Conservation (phyloP, 2,888 invertebrate species). For the Chorisops tibialis region DNA sequence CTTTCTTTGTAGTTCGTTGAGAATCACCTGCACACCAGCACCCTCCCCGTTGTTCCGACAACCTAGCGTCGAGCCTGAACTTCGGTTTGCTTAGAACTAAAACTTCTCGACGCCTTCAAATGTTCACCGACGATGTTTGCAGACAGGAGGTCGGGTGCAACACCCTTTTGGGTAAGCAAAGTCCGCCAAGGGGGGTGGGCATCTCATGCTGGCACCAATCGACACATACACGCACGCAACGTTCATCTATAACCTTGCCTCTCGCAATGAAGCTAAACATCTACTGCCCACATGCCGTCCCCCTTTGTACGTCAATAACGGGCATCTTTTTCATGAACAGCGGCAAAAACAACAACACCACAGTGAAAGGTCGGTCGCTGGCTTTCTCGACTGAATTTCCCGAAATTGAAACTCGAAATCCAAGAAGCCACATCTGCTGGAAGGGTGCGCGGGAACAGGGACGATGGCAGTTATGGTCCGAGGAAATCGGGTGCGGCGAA, state of each 20-base stretch:
- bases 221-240: neutral
- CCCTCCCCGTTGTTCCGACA: no score
- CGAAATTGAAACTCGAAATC: no score
- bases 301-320: neutral
- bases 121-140: neutral
- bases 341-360: no score
- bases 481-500: no score
- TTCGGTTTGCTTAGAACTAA: no score
- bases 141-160: neutral
- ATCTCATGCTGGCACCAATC: neutral
- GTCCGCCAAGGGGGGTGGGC: conserved; percentile 4
- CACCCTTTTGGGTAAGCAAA: conserved; percentile 5
- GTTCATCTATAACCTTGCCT: neutral
- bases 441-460: conserved; percentile 6
- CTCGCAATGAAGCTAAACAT: neutral
- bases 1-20: no score
- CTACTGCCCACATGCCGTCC: conserved; percentile 20
- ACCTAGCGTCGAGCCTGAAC: no score
- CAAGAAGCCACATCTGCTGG: conserved; percentile 9
- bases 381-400: no score
- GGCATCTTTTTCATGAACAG: no score
- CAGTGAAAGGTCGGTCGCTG: no score
- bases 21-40: no score
- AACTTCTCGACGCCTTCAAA: conserved; percentile 13
- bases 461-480: no score